These are phyloP conservation scores for Gyrodactylus bullatarudis DNA, from an alignment of 1,140 invertebrate genomes.

Conservation along the genomic window DNA sequence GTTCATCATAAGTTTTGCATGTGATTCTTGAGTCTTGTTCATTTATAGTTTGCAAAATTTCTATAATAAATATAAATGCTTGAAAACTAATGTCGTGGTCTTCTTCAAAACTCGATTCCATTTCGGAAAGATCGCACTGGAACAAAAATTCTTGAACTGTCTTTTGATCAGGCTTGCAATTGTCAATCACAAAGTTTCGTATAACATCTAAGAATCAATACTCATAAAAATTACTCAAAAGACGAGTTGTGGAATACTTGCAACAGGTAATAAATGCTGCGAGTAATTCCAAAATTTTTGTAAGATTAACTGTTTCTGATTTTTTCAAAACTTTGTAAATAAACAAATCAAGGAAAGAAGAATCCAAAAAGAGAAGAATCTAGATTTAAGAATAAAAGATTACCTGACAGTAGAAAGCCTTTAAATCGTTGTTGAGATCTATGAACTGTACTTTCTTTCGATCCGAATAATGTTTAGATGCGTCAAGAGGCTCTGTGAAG, in stretches of 20 bases:
- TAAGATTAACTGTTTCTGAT: no score
- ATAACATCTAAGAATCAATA: neutral
- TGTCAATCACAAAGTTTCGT: no score
- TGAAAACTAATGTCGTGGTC: neutral
- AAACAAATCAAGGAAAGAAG: neutral
- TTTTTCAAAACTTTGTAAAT: no score
- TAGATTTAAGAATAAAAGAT: neutral
- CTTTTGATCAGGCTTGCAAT: no score
- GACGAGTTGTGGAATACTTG: neutral
- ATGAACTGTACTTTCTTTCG: neutral
- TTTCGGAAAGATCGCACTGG: neutral
- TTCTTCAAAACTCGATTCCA: no score
- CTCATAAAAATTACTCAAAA: neutral
- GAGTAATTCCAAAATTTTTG: no score
- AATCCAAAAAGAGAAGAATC: neutral
- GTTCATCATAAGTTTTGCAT: neutral
- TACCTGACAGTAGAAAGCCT: neutral
- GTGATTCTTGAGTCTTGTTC: neutral
- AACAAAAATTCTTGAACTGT: neutral
- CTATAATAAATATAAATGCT: neutral
- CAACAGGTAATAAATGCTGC: neutral
- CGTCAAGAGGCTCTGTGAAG: no score
- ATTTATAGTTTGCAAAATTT: neutral
- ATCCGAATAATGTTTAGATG: neutral
- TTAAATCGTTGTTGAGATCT: neutral